Conservation (phyloP, 2,113 vertebrate species). For the Tenrec ecaudatus region DNA sequence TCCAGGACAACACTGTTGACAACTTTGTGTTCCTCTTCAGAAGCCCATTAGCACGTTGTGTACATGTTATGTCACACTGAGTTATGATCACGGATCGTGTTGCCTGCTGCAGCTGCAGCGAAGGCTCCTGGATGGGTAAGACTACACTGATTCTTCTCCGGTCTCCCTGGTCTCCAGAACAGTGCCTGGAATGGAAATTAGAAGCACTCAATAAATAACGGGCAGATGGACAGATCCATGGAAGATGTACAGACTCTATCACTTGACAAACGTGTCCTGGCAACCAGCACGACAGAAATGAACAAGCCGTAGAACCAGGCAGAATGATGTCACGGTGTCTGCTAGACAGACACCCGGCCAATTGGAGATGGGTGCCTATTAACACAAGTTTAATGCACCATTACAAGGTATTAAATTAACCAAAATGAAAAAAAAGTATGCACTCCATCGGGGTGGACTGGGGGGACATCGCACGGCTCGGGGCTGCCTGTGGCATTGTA, state of each 20-base stretch:
- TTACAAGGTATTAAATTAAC: slow-evolving; percentile 4
- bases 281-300: neutral
- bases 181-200: neutral
- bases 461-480: neutral
- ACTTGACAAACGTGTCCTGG: neutral
- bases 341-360: neutral
- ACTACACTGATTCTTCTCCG: neutral
- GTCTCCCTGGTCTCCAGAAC: neutral
- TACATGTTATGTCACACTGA: neutral
- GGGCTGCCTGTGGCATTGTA: neutral
- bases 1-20: neutral
- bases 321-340: neutral
- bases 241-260: neutral
- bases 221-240: neutral
- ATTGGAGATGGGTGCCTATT: neutral
- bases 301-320: neutral
- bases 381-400: neutral
- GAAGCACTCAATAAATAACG: slow-evolving; percentile 23
- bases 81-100: neutral
- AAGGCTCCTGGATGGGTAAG: neutral
- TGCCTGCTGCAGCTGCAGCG: neutral
- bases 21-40: neutral
- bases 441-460: neutral
- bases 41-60: neutral
- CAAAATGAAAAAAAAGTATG: slow-evolving; percentile 57